phyloP scores from a whole-genome alignment of 2,113 vertebrate species.

The Entomyzon cyanotis region DNA sequence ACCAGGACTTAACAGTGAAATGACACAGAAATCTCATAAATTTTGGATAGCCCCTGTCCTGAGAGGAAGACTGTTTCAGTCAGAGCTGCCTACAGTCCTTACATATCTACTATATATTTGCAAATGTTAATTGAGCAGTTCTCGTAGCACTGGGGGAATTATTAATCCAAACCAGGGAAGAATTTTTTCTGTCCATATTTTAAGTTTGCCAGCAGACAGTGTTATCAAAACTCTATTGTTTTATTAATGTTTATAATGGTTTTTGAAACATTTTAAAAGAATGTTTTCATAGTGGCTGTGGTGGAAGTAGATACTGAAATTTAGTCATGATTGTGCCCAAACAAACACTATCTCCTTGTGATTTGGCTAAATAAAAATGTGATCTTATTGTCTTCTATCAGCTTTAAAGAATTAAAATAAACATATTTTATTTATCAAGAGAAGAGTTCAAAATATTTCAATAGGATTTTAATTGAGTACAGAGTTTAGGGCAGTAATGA shows the following conservation, averaged over 20 bases:
- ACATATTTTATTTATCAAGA: background rate
- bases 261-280: background rate
- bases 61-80: background rate
- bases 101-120: rapidly evolving
- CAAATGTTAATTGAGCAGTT: background rate
- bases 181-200: background rate
- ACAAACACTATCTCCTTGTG: background rate
- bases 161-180: background rate
- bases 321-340: background rate
- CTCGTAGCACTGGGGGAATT: background rate
- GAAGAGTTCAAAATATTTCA: background rate
- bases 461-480: background rate
- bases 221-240: background rate
- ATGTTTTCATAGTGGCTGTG: background rate
- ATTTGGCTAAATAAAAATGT: background rate
- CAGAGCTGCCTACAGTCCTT: background rate
- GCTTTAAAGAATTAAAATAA: conserved; percentile 5
- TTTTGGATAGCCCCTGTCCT: background rate
- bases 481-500: background rate
- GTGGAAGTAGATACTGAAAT: background rate
- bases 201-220: background rate
- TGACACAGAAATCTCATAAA: background rate
- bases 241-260: background rate
- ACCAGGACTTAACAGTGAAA: background rate
- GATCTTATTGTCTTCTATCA: background rate